These are phyloP conservation scores for Hirudinaria manillensis DNA, from an alignment of 2,888 invertebrate genomes.

Conservation along the genomic window DNA sequence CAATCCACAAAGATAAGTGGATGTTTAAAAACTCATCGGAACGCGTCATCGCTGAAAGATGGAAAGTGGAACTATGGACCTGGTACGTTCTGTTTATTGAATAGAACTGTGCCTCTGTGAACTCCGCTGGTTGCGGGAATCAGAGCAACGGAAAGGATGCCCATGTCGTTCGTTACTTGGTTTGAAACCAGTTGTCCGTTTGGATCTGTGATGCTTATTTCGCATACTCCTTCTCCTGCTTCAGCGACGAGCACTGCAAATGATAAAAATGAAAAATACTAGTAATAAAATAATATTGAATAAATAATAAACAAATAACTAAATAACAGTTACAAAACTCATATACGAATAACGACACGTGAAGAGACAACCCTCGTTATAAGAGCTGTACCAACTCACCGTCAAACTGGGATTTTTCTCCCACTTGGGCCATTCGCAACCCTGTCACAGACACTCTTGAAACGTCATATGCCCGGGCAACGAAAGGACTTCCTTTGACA, in stretches of 20 bases:
- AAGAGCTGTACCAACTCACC: conserved; percentile 6
- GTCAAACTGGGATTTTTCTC: conserved; percentile 29
- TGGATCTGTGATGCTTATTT: conserved; percentile 35
- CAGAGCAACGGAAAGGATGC: conserved; percentile 26
- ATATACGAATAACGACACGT: too few species aligned
- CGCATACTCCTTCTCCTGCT: conserved; percentile 33
- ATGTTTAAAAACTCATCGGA: not conserved
- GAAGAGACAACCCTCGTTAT: not conserved
- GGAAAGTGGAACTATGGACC: not conserved
- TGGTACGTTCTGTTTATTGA: conserved; percentile 33
- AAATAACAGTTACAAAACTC: too few species aligned
- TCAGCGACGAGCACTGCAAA: conserved; percentile 34
- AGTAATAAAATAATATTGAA: too few species aligned
- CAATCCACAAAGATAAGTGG: not conserved
- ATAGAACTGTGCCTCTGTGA: conserved; percentile 29
- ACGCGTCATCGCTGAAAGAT: not conserved
- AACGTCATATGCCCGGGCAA: conserved; percentile 73
- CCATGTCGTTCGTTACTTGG: conserved; percentile 29
- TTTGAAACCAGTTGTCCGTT: conserved; percentile 32
- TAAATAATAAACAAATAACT: too few species aligned
- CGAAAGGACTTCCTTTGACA: conserved; percentile 85
- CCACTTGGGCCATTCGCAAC: conserved; percentile 27
- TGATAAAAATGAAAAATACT: not conserved
- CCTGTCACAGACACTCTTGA: not conserved
- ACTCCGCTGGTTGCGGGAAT: conserved; percentile 26